Evolutionary conservation across 2,888 invertebrate species (phyloP), one percentile per base, ranked within the genome.

Genomic region (Deilephila porcellus): DNA sequence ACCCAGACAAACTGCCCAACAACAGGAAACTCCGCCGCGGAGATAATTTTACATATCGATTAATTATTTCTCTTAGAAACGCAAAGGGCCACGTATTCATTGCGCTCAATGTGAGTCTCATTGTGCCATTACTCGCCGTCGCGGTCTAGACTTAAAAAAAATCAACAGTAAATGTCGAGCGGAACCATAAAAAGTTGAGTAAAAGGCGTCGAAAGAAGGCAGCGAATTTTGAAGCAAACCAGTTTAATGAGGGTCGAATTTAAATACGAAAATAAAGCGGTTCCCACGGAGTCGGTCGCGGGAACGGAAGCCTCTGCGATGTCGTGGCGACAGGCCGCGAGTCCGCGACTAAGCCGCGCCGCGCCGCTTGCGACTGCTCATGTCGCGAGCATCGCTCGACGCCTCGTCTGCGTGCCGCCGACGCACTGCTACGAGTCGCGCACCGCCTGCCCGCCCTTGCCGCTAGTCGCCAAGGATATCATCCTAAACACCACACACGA

Each of bases 231-330:
- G 91, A 93, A 88, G 88, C 87, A 91, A 94, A 94, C 94, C 93
- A 88, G 94, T 94, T 94, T 94, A 94, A 94, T 94, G 94, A 93
- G 94, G 94, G 93, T 93, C 94, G 93, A 90, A 94, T 94, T 94
- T 93, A 93, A 93, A 94, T 94, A 93, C 88, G 93, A 93, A 92
- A 93, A 93, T 93, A 92, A 92, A 91, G 88, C 90, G 89, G 93
- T 94, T 94, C 94, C 94, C 94, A 94, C 94, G 94, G 91, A 89
- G 90, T 91, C 88, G 90, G 84, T 90, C 92, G 93, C 93, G 94
- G 93, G 93, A 93, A 92, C 94, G 94, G 94, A 94, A 94, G 93
- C 93, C 87, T 87, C 79, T 82, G 81, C 87, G 87, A 84, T 87
- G 91, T 90, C 91, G 92, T 90, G 87, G 80, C 87, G 87, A 79